phyloP scores from a whole-genome alignment of 2,797 vertebrate species.

The Trichosurus vulpecula region DNA sequence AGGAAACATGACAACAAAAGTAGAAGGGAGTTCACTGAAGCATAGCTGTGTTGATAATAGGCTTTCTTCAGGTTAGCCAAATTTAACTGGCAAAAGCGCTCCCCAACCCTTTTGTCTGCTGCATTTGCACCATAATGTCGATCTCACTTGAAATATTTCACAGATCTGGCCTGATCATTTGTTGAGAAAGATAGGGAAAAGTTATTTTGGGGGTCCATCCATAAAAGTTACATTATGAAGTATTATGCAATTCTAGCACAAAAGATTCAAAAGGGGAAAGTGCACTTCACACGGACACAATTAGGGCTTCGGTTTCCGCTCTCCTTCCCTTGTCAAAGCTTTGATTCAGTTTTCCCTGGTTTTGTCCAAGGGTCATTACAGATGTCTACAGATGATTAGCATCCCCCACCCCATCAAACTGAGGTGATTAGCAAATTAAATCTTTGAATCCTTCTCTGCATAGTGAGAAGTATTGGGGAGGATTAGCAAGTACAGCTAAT shows the following conservation, averaged over 20 bases:
- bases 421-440: conserved; percentile 83
- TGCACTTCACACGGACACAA: conserved; percentile 78
- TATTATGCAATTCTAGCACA: conserved; percentile 67
- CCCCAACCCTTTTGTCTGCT: conserved; percentile 71
- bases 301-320: conserved; percentile 81
- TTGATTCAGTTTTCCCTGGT: conserved; percentile 82
- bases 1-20: conserved; percentile 71
- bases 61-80: conserved; percentile 81
- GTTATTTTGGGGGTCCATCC: conserved; percentile 71
- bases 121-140: conserved; percentile 72
- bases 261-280: conserved; percentile 75
- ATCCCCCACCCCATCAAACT: conserved; percentile 75
- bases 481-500: conserved; percentile 81
- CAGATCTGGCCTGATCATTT: conserved; percentile 73
- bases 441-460: conserved; percentile 77
- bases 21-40: conserved; percentile 76
- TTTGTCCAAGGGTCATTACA: conserved; percentile 84
- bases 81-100: conserved; percentile 72
- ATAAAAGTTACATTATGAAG: conserved; percentile 76
- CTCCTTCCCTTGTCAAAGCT: conserved; percentile 82
- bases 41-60: conserved; percentile 77
- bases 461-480: conserved; percentile 74
- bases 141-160: conserved; percentile 72
- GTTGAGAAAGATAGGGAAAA: conserved; percentile 73
- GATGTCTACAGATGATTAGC: conserved; percentile 83